Base-by-base conservation (phyloP, 1,140 invertebrate species). In the Drosophila elegans region DNA sequence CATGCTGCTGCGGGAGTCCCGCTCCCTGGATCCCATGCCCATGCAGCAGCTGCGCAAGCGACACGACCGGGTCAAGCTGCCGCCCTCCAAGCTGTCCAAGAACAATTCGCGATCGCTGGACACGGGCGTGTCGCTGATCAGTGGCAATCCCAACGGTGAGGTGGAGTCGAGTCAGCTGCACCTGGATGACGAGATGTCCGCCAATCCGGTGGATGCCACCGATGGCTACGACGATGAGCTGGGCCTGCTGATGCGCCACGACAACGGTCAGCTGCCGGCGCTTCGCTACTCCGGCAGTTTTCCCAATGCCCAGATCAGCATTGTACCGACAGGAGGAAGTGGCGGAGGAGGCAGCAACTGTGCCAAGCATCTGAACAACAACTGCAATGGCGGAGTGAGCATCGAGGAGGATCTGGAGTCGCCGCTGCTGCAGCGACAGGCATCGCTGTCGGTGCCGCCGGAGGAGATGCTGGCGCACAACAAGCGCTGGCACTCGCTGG, bases 401-500 rank as follows among this genome's bases (percentile, higher is more conserved):
- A 72, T 91, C 36, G 88, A 85, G 36, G 92, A 83, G 44, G 94
- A 95, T 72, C 92, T 93, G 3, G 93, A 95, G 52, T 93, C 93
- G n/a, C 94, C 94, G 9, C 74, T 95, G 55, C 80, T 95, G n/a
- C 93, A 93, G 13, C 82, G 92, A 48, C 83, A 94, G 93, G 82
- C 93, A 86, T 93, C 93, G 75, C 84, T 94, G 76, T 79, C 92
- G 91, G 45, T 91, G 92, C 57, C 93, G 81, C 74, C 93, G 91
- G 85, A 92, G 77, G 83, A 94, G 91, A 82, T 92, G 92, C 45
- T 92, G 90, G 82, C 92, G 77, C 93, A 93, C 27, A 91, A 94
- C 25, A 96, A 96, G 92, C 94, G 95, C 78, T 97, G 96, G 95
- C 95, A 94, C 75, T 97, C 96, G n/a, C 92, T 97, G 25, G 96